phyloP scores from a whole-genome alignment of 2,113 vertebrate species.

The Mobula hypostoma region DNA sequence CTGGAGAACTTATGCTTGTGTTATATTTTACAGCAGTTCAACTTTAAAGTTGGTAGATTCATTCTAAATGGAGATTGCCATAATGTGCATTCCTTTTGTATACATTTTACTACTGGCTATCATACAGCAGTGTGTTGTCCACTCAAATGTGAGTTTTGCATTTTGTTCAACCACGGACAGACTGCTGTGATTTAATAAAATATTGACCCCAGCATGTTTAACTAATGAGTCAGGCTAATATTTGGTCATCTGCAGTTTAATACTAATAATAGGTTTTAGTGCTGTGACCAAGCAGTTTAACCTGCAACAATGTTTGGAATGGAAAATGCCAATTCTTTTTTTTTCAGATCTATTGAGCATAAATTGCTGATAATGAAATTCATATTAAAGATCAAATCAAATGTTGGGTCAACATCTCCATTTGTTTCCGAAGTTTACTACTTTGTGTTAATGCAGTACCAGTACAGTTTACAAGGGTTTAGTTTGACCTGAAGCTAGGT shows the following conservation, averaged over 20 bases:
- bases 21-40: not conserved
- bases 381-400: not conserved
- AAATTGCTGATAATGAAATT: not conserved
- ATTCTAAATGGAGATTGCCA: not conserved
- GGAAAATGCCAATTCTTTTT: not conserved
- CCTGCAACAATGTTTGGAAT: not conserved
- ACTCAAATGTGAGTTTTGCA: not conserved
- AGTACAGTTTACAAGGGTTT: not conserved
- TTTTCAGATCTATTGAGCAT: not conserved
- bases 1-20: not conserved
- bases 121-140: not conserved
- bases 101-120: not conserved
- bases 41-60: not conserved
- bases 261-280: not conserved
- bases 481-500: not conserved
- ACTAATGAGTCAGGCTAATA: not conserved
- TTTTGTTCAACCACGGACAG: not conserved
- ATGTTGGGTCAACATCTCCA: not conserved
- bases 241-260: not conserved
- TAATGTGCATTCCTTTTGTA: not conserved
- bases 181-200: not conserved
- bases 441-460: not conserved
- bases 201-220: conserved; percentile 10
- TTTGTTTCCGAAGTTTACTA: not conserved
- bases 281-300: not conserved